These are phyloP conservation scores for Coronaproctus castanopsis DNA, from an alignment of 2,888 invertebrate genomes.

Conservation along the genomic window DNA sequence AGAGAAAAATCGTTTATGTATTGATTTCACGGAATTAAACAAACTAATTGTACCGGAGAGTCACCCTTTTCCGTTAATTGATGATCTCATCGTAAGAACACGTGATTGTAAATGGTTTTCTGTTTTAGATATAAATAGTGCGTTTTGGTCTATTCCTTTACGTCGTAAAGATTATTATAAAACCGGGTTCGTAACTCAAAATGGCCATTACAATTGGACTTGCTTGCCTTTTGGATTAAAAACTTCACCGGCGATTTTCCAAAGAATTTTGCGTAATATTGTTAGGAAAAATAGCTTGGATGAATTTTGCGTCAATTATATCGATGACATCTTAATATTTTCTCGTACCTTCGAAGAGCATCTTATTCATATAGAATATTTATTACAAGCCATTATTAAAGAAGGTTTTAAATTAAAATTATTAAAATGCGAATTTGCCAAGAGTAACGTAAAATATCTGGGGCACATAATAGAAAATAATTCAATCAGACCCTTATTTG, in stretches of 20 bases:
- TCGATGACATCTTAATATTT: slow-evolving; percentile 19
- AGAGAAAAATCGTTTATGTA: slow-evolving; percentile 1
- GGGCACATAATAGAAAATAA: slow-evolving; percentile 14
- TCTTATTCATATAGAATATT: slow-evolving; percentile 14
- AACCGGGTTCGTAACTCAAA: slow-evolving; percentile 19
- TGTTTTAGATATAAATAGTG: slow-evolving; percentile 16
- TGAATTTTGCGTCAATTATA: slow-evolving; percentile 17
- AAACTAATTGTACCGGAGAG: slow-evolving; percentile 10
- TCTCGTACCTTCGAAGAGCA: slow-evolving; percentile 18
- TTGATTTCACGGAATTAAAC: slow-evolving; percentile 6
- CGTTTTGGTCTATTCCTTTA: slow-evolving; percentile 17
- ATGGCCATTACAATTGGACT: slow-evolving; percentile 18
- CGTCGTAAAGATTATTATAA: slow-evolving; percentile 17
- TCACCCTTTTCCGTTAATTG: slow-evolving; percentile 15
- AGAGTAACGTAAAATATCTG: slow-evolving; percentile 2
- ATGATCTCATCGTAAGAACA: slow-evolving; percentile 13
- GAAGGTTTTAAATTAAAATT: slow-evolving; percentile 8
- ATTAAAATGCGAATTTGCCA: slow-evolving; percentile 7
- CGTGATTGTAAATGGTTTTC: slow-evolving; percentile 15
- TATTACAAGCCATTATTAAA: slow-evolving; percentile 10
- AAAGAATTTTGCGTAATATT: slow-evolving; percentile 16
- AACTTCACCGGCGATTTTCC: slow-evolving; percentile 19
- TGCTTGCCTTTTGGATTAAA: slow-evolving; percentile 19
- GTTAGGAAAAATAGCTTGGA: slow-evolving; percentile 15
- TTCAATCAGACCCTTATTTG: slow-evolving; percentile 15